A percentile compares a stretch with the other conserved stretches of the same genome.
phyloP scores from a whole-genome alignment of 1,140 invertebrate genomes.

The Rhyzopertha dominica region DNA sequence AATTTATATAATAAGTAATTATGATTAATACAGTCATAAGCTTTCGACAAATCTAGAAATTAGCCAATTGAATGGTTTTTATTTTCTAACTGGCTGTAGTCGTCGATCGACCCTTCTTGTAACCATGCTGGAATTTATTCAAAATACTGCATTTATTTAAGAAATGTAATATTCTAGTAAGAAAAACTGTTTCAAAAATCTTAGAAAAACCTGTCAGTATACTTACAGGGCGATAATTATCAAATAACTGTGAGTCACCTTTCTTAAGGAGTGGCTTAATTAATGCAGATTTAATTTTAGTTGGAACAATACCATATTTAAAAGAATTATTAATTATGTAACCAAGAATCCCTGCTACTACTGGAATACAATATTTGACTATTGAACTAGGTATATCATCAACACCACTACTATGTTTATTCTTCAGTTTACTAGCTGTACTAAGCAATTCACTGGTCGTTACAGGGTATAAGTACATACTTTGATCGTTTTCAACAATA shows the following conservation, averaged over 20 bases:
- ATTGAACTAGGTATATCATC: too few species aligned
- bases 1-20: not conserved
- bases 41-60: slow-evolving; percentile 6
- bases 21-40: slow-evolving; percentile 5
- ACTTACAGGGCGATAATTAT: slow-evolving; percentile 6
- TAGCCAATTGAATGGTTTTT: not conserved
- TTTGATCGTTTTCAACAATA: too few species aligned
- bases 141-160: not conserved
- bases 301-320: slow-evolving; percentile 9
- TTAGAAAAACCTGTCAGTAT: slow-evolving; percentile 5
- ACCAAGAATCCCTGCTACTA: not conserved
- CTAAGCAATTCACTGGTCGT: too few species aligned
- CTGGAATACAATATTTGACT: too few species aligned
- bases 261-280: slow-evolving; percentile 6
- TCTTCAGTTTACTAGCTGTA: too few species aligned
- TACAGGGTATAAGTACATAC: too few species aligned
- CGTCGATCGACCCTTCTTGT: not conserved
- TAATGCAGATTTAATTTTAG: not conserved
- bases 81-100: not conserved
- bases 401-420: too few species aligned
- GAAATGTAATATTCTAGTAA: slow-evolving; percentile 2
- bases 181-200: slow-evolving; percentile 5
- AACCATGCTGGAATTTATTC: slow-evolving; percentile 5
- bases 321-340: slow-evolving; percentile 10
- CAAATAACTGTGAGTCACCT: slow-evolving; percentile 5